Conservation (phyloP, 2,888 invertebrate genomes). For the Dastarcus helophoroides region DNA sequence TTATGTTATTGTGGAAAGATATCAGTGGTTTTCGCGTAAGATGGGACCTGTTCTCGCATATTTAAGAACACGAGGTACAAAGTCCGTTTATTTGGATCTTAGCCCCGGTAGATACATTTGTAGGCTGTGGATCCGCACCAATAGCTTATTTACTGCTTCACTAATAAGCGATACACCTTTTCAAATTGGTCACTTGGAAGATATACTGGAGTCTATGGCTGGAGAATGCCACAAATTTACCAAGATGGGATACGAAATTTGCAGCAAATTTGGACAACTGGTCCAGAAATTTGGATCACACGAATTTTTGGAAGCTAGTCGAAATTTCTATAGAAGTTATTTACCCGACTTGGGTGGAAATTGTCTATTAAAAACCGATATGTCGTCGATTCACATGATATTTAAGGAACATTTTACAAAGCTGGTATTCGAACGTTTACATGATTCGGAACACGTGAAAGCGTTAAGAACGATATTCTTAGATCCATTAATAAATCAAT, state of each 20-base stretch:
- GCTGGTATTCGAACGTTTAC: too few relatives aligned
- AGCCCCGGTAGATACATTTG: slow-evolving; percentile 18
- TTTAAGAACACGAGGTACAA: slow-evolving; percentile 24
- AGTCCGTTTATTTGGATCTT: slow-evolving; percentile 22
- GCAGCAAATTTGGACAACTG: slow-evolving; percentile 25
- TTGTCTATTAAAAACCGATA: too few relatives aligned
- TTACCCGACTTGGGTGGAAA: too few relatives aligned
- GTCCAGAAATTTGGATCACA: slow-evolving; percentile 26
- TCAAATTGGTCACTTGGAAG: slow-evolving; percentile 23
- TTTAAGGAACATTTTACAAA: too few relatives aligned
- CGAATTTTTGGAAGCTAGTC: slow-evolving; percentile 17
- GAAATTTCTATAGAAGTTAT: slow-evolving; percentile 23
- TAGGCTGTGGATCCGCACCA: slow-evolving; percentile 26
- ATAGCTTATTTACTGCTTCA: slow-evolving; percentile 22
- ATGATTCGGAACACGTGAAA: too few relatives aligned
- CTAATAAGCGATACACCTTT: slow-evolving; percentile 23
- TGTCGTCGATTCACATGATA: too few relatives aligned
- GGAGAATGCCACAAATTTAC: slow-evolving; percentile 24
- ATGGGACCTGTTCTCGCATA: slow-evolving; percentile 18
- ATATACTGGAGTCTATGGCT: slow-evolving; percentile 22
- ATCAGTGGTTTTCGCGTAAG: slow-evolving; percentile 23
- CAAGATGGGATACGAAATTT: slow-evolving; percentile 22
- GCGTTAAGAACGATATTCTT: slow-evolving; percentile 4
- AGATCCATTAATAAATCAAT: too few relatives aligned
- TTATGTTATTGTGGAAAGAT: slow-evolving; percentile 24